Base-by-base conservation (phyloP, 2,888 invertebrate genomes). In the Coremacera marginata region DNA sequence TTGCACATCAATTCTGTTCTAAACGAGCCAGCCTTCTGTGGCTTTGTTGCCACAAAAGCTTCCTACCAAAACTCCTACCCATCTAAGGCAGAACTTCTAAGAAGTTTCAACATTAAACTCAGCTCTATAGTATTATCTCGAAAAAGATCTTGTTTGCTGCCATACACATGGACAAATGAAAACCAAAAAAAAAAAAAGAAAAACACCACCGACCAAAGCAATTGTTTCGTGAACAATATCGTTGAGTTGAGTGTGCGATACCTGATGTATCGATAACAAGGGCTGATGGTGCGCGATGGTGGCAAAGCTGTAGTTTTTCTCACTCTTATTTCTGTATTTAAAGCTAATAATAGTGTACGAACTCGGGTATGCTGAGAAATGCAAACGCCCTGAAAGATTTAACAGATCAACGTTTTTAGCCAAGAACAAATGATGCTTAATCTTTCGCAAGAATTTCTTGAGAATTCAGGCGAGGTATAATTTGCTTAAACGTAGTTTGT, bases 291-390 rank as follows among this genome's bases (percentile, higher is more conserved):
- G 49, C 31, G 52, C 34, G 67, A 87, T 73, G 73, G 63, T 73
- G 73, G 65, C 67, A 55, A 86, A 86, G 82, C 85, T 84, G 83
- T 82, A 82, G 83, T 83, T 85, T 84, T 86, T 85, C 86, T 85
- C 86, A 86, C 86, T 86, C 86, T 85, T 84, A 80, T 82, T 80
- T 82, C 80, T 82, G 81, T 80, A 83, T 83, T 83, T 82, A 82
- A 83, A 82, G 82, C 84, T 84, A 84, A 84, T 84, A 84, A 83
- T 82, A 83, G 82, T 81, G 82, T 81, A 76, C 80, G n/a, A 37
- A 16, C 51, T 52, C 25, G 44, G 37, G 19, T 25, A 2, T 27
- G 65, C 34, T 34, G 19, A 19, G 55, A 60, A 22, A 55, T 19
- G 55, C 65, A 65, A 34, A 31, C 34, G 65, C 49, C 14, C 68